A percentile compares a stretch with the other conserved stretches of the same genome.
phyloP scores from a whole-genome alignment of 2,888 invertebrate species.

The Ariolimax columbianus region DNA sequence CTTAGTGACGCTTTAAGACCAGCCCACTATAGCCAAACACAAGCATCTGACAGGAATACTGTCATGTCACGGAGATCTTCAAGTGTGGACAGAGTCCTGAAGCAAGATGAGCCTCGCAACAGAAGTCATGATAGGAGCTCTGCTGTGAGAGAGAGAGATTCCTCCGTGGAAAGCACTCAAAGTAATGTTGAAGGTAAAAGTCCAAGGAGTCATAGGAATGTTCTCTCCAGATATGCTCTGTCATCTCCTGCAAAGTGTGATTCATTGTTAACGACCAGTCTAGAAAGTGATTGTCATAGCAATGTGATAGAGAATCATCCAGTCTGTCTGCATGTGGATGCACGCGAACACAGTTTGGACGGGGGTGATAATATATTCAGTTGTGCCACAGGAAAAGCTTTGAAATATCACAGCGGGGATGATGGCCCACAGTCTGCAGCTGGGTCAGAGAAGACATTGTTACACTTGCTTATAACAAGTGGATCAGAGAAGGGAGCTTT shows the following conservation, averaged over 20 bases:
- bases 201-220: constrained; percentile 13
- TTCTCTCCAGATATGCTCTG: constrained; percentile 27
- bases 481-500: not conserved
- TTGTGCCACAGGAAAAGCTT: not conserved
- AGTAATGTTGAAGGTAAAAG: constrained; percentile 36
- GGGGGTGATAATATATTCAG: not conserved
- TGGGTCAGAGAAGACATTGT: no score
- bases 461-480: no score
- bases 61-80: not conserved
- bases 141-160: constrained; percentile 14
- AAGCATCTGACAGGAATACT: not conserved
- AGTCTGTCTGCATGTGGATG: not conserved
- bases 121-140: constrained; percentile 14
- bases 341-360: not conserved
- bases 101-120: not conserved
- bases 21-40: not conserved
- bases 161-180: constrained; percentile 42
- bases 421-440: not conserved
- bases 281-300: not conserved
- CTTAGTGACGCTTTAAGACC: not conserved
- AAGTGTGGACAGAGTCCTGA: constrained; percentile 35
- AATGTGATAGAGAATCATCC: not conserved
- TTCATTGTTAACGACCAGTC: no score
- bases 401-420: not conserved
- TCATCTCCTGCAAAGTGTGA: constrained; percentile 1